phyloP scores from a whole-genome alignment of 2,113 vertebrate genomes.

The Ceyx cyanopectus region DNA sequence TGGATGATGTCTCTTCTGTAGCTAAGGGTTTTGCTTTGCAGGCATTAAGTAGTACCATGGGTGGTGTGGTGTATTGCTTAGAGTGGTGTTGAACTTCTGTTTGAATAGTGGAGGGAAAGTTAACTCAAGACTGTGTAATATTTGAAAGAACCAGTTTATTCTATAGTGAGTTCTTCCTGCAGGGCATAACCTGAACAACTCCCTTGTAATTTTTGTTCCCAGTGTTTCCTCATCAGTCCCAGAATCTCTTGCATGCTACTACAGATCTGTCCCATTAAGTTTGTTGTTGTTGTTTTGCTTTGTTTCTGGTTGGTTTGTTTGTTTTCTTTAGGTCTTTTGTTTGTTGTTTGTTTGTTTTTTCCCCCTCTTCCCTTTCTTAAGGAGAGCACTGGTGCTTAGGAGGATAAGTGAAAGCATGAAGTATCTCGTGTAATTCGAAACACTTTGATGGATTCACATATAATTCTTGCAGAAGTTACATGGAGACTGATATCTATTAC shows the following conservation, averaged over 20 bases:
- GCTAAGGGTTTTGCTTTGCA: not conserved
- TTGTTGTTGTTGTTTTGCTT: too few species aligned
- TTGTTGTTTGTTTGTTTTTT: not conserved
- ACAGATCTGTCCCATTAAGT: not conserved
- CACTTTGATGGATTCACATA: not conserved
- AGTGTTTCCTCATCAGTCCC: not conserved
- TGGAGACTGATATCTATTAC: not conserved
- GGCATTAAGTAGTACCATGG: not conserved
- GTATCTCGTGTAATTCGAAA: not conserved
- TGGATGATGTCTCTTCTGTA: not conserved
- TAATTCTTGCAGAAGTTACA: not conserved
- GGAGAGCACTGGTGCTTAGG: not conserved
- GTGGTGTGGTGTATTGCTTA: not conserved
- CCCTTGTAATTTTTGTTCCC: not conserved
- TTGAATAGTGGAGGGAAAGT: not conserved
- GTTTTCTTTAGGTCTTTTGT: not conserved
- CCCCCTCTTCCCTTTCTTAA: not conserved
- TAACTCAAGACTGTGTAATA: not conserved
- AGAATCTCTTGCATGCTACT: not conserved
- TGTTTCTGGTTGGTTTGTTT: too few species aligned
- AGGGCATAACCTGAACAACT: not conserved
- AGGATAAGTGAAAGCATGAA: not conserved
- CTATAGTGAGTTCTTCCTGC: not conserved
- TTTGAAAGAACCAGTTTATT: not conserved
- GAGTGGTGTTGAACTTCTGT: not conserved